Base-by-base conservation (phyloP, 2,113 vertebrate species). In the Gymnogyps californianus region DNA sequence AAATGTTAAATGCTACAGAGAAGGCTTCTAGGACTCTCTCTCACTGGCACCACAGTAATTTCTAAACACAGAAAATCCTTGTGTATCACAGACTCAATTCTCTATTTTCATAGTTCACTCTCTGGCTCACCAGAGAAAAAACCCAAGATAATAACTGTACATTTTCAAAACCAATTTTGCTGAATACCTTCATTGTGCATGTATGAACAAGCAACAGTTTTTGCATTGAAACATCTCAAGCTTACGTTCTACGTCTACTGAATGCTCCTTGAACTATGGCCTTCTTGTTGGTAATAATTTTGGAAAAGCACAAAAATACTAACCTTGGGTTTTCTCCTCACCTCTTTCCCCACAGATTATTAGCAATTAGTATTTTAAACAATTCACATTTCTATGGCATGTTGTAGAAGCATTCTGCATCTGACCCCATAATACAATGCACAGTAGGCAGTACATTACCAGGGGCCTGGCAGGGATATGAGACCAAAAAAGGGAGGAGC, bases 111-210 rank as follows among this genome's bases (percentile, higher is more conserved):
- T 32, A 66, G 21, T 78, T 89, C 2, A 0, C 40, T 83, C 52
- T 51, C 52, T 47, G 89, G n/a, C 20, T 92, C 46, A 52, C 28
- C 36, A 67, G 42, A 89, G 38, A 78, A 95, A 71, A 67, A 90
- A 89, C 83, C 72, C 29, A 82, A 42, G 49, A 77, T 22, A 44
- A 66, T 51, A 83, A 65, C 55, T 40, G 21, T n/a, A 64, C 2
- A 0, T 62, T 91, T 86, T 59, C 67, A 87, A 77, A 59, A 76
- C 12, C 4, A 32, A 6, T 81, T 72, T 83, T 79, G 32, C 51
- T 96, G 57, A 96, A 96, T 92, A 38, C 51, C 16, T 64, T 89
- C 80, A 89, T 93, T 96, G 91, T 95, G 42, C 19, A 6, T 16
- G 10, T 64, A 87, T 93, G 85, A 95, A 94, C 82, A 75, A 78